Evolutionary conservation across 2,888 invertebrate species (phyloP), one percentile per base, ranked within the genome.

Genomic region (Chironomus riparius): DNA sequence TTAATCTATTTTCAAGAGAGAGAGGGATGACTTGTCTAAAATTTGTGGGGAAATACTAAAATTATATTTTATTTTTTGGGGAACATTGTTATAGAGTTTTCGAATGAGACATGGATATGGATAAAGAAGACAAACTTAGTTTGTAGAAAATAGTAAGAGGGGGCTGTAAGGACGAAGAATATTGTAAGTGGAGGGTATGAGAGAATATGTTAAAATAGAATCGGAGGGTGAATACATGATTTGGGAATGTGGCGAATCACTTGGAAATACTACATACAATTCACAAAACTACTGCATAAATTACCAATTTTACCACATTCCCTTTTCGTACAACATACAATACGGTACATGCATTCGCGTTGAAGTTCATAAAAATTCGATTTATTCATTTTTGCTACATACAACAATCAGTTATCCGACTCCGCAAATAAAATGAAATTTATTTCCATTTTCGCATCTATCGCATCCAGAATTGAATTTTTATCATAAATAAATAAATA

Each of bases 1-100:
- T 74, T 74, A 74, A 74, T 74, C 74, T 74, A 74, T 47, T 74
- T 74, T 74, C 62, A 48, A 74, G 68, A 74, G 56, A 56, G 15
- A 56, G 74, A 48, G 47, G 71, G 71, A 65, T 65, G 65, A 65
- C 65, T 65, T 24, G 65, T 65, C 65, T 65, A 65, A 65, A 62
- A 62, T 18, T 10, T 62, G 62, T 62, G 22, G 62, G 21, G 62
- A 50, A 50, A 50, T n/a, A 10, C 38, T 38, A 50, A 15, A 50
- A 50, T 50, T 50, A 38, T 38, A 38, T 38, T 38, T 38, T 38
- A 38, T 62, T 62, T 62, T 18, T 62, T 21, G 62, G 62, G 62
- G 62, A 62, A 18, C 62, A 22, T 15, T 38, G 38, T 38, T 38
- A 38, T 38, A 38, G 38, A 38, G 10, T 38, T 10, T 38, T 10